phyloP scores from a whole-genome alignment of 2,113 vertebrate species.

The Mungos mungo region DNA sequence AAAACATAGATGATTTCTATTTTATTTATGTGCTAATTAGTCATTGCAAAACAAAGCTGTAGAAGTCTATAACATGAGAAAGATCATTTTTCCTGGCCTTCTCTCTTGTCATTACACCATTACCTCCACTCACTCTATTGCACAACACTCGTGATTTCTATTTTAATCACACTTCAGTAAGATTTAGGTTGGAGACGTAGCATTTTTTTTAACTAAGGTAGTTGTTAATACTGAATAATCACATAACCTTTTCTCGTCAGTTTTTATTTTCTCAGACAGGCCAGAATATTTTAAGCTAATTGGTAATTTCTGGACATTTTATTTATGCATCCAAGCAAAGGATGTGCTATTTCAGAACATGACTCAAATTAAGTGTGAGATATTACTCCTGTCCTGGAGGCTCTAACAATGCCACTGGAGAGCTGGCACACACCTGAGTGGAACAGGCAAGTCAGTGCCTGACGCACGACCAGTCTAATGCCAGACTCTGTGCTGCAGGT shows the following conservation, averaged over 20 bases:
- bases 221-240: background rate
- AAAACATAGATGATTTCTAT: constrained; percentile 21
- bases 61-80: background rate
- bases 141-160: background rate
- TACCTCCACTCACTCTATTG: background rate
- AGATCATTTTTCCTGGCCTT: background rate
- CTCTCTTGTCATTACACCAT: background rate
- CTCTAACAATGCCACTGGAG: background rate
- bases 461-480: background rate
- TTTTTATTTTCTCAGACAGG: background rate
- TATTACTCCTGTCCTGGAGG: background rate
- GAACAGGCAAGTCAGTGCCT: background rate
- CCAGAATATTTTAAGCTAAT: background rate
- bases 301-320: background rate
- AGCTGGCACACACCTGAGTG: background rate
- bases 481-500: background rate
- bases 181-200: background rate
- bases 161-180: constrained; percentile 35
- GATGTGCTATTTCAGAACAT: background rate
- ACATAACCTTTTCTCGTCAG: background rate
- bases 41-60: background rate
- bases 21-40: constrained; percentile 41
- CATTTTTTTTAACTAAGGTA: background rate
- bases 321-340: background rate
- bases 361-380: background rate